phyloP scores from a whole-genome alignment of 2,888 invertebrate species.

The Plagiodera versicolora region DNA sequence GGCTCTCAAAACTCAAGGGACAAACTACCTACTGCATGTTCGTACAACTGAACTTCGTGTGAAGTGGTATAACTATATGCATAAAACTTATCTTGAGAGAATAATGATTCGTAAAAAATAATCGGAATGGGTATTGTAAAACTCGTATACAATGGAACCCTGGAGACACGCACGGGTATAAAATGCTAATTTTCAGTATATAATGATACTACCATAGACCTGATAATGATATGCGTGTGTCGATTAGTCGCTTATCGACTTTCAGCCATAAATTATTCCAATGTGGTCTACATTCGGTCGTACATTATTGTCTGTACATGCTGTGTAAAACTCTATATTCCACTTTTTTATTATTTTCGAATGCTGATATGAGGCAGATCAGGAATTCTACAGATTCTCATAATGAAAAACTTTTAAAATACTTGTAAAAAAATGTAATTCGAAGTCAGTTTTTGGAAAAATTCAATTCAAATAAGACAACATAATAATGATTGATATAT shows the following conservation, averaged over 20 bases:
- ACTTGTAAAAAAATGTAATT: no score
- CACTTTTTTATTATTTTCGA: no score
- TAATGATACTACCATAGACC: constrained; percentile 13
- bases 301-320: not conserved
- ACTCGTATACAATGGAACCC: not conserved
- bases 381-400: no score
- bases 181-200: constrained; percentile 5
- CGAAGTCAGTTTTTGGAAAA: no score
- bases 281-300: not conserved
- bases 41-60: no score
- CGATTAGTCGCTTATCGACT: constrained; percentile 9
- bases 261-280: constrained; percentile 14
- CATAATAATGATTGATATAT: no score
- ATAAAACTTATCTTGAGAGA: not conserved
- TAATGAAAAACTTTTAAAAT: no score
- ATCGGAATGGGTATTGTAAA: constrained; percentile 1
- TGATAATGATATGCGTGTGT: constrained; percentile 10
- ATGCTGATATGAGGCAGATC: no score
- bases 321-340: not conserved
- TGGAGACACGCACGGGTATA: constrained; percentile 3
- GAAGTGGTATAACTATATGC: not conserved
- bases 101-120: not conserved
- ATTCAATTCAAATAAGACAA: no score
- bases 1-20: no score
- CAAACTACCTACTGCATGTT: no score